Evolutionary conservation across 2,888 invertebrate species (phyloP), one percentile per base, ranked within the genome.

Genomic region (Cephus spinipes): DNA sequence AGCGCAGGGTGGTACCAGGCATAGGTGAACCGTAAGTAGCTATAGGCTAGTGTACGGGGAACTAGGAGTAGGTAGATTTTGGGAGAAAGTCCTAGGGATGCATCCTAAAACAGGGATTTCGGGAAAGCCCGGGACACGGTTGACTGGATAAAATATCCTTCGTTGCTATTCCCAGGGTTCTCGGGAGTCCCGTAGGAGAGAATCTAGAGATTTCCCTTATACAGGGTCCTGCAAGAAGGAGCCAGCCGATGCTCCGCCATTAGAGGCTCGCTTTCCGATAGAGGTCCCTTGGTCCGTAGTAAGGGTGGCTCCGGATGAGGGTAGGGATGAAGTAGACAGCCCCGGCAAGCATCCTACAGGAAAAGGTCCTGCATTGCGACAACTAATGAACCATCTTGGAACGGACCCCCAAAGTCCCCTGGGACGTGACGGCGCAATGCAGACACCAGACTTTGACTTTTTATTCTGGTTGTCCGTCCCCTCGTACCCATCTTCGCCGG

Each of bases 391-490:
- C 89, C 90, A 89, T 90, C 89, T 90, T 90, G 89, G 88, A 89
- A 87, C 85, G 86, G 88, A 88, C 84, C 85, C 40, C 87, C 87
- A 82, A 90, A 90, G 87, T 89, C 90, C 87, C 88, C 83, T 84
- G 90, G 85, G 90, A 91, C 91, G 91, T 91, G 91, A 91, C 90
- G 90, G 88, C 91, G 91, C 91, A 91, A 90, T 91, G 91, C 91
- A 90, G 91, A 90, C 87, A 84, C 84, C 83, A 79, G 83, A 77
- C 80, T 78, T 76, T 79, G 80, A 81, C 80, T 81, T 83, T 84
- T 81, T 81, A 75, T 80, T 74, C 76, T 77, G 74, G 69, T 78
- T 76, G 74, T 71, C 40, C 4, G 40, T 40, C 33, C 32, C 73
- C 73, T 79, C 79, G 55, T 76, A 69, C 32, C 75, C 68, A 76